Percentiles rank a stretch among this genome's conserved stretches.
Evolutionary conservation across 2,113 vertebrate genomes (phyloP).

Genomic region (Willisornis vidua): DNA sequence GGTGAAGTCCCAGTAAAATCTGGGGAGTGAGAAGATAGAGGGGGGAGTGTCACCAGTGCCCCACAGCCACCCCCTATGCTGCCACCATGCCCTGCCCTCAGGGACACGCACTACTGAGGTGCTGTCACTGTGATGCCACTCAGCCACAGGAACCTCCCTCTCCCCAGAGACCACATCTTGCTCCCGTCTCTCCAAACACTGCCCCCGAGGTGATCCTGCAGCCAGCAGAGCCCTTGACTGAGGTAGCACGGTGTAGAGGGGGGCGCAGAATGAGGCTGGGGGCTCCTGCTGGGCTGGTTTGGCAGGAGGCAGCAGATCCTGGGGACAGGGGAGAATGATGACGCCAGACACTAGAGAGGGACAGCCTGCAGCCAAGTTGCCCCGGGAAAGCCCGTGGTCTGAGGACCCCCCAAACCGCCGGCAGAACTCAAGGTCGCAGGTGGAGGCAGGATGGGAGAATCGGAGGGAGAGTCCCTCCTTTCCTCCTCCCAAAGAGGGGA

Average conservation of each 20-base stretch:
- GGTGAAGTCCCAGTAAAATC: slow-evolving; percentile 99
- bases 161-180: background rate
- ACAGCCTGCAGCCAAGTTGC: rapidly evolving
- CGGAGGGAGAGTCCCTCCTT: background rate
- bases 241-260: too few relatives aligned
- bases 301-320: rapidly evolving
- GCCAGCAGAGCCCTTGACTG: background rate
- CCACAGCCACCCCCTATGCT: rapidly evolving
- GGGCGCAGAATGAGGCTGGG: background rate
- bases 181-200: background rate
- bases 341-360: rapidly evolving
- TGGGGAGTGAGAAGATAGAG: background rate
- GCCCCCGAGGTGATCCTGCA: background rate
- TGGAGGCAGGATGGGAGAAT: background rate
- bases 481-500: rapidly evolving
- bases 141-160: background rate
- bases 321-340: rapidly evolving
- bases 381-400: rapidly evolving
- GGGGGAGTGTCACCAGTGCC: background rate
- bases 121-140: background rate
- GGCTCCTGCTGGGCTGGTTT: background rate
- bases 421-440: rapidly evolving
- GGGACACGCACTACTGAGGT: rapidly evolving
- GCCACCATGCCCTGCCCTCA: background rate
- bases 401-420: background rate